Percentiles rank a stretch among this genome's conserved stretches.
Evolutionary conservation across 2,113 vertebrate species (phyloP).

Genomic region (Oncorhynchus masou): DNA sequence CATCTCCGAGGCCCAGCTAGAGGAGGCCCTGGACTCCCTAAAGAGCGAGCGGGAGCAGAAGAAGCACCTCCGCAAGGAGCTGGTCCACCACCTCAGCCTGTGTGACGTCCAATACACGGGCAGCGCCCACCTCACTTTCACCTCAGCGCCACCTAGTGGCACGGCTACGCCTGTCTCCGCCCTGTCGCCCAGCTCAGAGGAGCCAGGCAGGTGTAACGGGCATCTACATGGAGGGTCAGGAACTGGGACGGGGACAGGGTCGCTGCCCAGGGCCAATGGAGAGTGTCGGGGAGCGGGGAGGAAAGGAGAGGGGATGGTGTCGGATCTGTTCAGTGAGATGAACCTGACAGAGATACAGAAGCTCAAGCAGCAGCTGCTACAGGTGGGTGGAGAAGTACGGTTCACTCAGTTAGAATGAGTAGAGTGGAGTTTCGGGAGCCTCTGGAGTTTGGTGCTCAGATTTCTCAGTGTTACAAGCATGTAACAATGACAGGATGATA

Average conservation of each 20-base stretch:
- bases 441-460: no score
- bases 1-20: slow-evolving; percentile 89
- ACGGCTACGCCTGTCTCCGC: slow-evolving; percentile 69
- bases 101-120: slow-evolving; percentile 85
- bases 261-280: slow-evolving; percentile 76
- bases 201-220: slow-evolving; percentile 84
- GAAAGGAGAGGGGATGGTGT: slow-evolving; percentile 78
- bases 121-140: slow-evolving; percentile 82
- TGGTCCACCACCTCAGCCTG: slow-evolving; percentile 89
- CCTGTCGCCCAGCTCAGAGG: slow-evolving; percentile 81
- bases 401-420: no score
- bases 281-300: slow-evolving; percentile 77
- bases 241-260: slow-evolving; percentile 17
- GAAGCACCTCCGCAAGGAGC: slow-evolving; percentile 89
- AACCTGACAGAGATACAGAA: slow-evolving; percentile 97
- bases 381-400: slow-evolving; percentile 71
- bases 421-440: no score
- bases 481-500: no score
- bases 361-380: slow-evolving; percentile 90
- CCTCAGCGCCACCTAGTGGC: slow-evolving; percentile 80
- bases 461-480: no score
- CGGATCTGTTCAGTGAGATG: slow-evolving; percentile 93
- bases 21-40: slow-evolving; percentile 91
- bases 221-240: slow-evolving; percentile 66
- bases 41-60: slow-evolving; percentile 96